Base-by-base conservation (phyloP, 2,888 invertebrate genomes). In the Itoplectis maculator region DNA sequence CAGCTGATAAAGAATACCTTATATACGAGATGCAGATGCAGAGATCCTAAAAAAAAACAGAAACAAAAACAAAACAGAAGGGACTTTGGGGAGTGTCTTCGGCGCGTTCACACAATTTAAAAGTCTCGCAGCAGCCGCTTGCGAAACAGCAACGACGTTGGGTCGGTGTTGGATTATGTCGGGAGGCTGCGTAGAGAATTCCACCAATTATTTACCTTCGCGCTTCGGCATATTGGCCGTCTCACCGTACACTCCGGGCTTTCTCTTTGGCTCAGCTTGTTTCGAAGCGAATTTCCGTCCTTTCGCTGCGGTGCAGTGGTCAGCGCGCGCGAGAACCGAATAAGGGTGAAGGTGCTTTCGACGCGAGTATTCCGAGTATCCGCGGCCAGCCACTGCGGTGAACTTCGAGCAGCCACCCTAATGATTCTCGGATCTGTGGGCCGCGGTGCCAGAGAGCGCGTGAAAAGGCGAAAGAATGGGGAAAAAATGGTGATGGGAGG, bases 141-240 rank as follows among this genome's bases (percentile, higher is more conserved):
- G 47, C 69, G 76, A 69, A 61, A 69, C 69, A 68, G 0, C 45
- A 45, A 18, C 40, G 8, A 49, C 49, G 65, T 42, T 51, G 49
- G 15, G 40, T n/a, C 37, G 59, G 66, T 42, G 59, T 45, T 29
- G 37, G 70, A 47, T 20, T 45, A 9, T 59, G 51, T 56, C 63
- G 61, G 35, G 49, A 56, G 56, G 9, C 15, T 13, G 59, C 61
- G 51, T 15, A 11, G 37, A 3, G 49, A 54, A 74, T 82, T 72
- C 70, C 45, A 37, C 79, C 75, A 54, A 79, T 82, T 79, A 79
- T 79, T 79, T 75, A 66, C 65, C 45, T 59, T 59, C 49, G 13
- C 51, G 51, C n/a, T 76, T 76, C 61, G 51, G 49, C 15, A 20
- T 49, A 45, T 42, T 49, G 47, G 42, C 47, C 47, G 9, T 18